Evolutionary conservation across 2,113 vertebrate genomes (phyloP), one percentile per base, ranked within the genome.

Genomic region (Fukomys damarensis): DNA sequence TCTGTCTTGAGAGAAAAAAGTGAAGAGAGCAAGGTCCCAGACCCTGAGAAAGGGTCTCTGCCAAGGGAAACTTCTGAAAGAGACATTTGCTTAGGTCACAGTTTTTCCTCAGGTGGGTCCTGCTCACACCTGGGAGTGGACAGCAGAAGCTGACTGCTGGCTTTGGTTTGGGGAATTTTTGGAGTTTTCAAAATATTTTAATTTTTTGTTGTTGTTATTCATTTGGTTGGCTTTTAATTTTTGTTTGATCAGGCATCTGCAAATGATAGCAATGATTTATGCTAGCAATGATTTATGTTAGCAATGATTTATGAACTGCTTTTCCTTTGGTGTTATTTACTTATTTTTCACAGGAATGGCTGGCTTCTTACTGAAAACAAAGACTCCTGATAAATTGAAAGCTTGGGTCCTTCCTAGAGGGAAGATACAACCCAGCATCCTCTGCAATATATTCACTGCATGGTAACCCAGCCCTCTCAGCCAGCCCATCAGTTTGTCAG

Each of bases 181-280:
- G 30, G 7, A 13, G 3, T 35, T 70, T 83, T 76, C 38, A 76
- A 46, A 43, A 76, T 76, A 43, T 46, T 43, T 65, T 32, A 22
- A 24, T 26, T 59, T 80, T 76, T 89, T 20, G n/a, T n/a, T n/a
- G n/a, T n/a, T n/a, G n/a, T 91, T 83, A 41, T 81, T 91, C 87
- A 35, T 79, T 85, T 41, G n/a, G 28, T 30, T 79, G 70, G 49
- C 84, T 93, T 77, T 89, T 66, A 58, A 14, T 76, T 96, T 91
- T 92, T 70, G 16, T 77, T 84, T 91, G 32, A 13, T 89, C 20
- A 82, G 17, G 2, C 32, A 65, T 85, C 46, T 82, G 11, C 14
- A 88, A 86, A 65, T 59, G 63, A 24, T 35, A 54, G 7, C 26
- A 49, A 70, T 66, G 30, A 24, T 80, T 8, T 86, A 68, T n/a